Base-by-base conservation (phyloP, 2,797 vertebrate genomes). In the Limnodromus scolopaceus region DNA sequence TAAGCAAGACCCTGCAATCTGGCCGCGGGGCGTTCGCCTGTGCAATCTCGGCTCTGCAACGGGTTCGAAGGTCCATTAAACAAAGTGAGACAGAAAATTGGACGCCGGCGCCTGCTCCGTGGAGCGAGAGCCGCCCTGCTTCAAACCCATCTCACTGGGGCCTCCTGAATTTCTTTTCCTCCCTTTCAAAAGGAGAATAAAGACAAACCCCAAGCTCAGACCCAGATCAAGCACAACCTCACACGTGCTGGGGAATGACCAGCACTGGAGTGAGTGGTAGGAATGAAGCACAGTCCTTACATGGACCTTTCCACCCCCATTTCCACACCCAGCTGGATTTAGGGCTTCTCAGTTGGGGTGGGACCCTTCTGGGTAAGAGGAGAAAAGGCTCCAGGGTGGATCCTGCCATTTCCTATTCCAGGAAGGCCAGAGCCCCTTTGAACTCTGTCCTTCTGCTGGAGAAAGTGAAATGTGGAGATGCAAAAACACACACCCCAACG, bases 1-100 rank as follows among this genome's bases (percentile, higher is more conserved):
- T 94, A 93, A 89, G 93, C 89, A 93, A 95, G 93, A 91, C 88
- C 81, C 86, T 94, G 96, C 88, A 97, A 86, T 92, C 86, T 16
- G 61, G 11, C 82, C 1, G 1, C 6, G 1, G 76, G 55, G 43
- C 0, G 36, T 28, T 81, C 0, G n/a, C 54, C 92, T 92, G n/a
- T 79, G 80, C 77, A 91, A 64, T 89, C 81, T 53, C 69, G 23
- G 80, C 92, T 84, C 76, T 80, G 75, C 75, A 66, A 36, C 0
- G 20, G 64, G n/a, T 55, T 84, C 16, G 7, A 80, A 81, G 92
- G 88, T 93, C 92, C 90, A 81, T 93, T 92, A 92, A 95, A 93
- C 69, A 93, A 81, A 94, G 86, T 0, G 7, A 94, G 93, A 96
- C 90, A 96, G 93, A 96, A 96, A 96, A 96, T 41, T 96, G 94